A percentile compares a stretch with the other conserved stretches of the same genome.
Evolutionary conservation across 2,888 invertebrate species (phyloP).

Genomic region (Venustoraphidia nigricollis): DNA sequence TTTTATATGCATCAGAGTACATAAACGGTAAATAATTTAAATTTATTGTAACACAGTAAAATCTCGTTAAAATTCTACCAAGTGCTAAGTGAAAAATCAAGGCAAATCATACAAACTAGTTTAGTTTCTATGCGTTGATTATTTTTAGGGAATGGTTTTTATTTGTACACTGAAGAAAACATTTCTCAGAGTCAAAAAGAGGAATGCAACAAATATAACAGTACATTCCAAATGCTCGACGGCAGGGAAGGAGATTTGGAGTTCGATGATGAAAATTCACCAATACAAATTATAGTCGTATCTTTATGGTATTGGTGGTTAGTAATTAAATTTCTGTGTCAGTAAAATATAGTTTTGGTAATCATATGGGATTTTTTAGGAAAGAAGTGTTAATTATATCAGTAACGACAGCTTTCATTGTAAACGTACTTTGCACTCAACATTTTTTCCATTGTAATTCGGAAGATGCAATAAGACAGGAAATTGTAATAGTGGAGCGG

Average conservation of each 20-base stretch:
- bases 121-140: too few species aligned
- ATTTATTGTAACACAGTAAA: background rate
- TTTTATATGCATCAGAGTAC: slow-evolving; percentile 56
- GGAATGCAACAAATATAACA: slow-evolving; percentile 21
- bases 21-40: slow-evolving; percentile 37
- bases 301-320: slow-evolving; percentile 69
- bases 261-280: slow-evolving; percentile 40
- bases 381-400: slow-evolving; percentile 67
- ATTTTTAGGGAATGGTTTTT: slow-evolving; percentile 55
- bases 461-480: slow-evolving; percentile 10
- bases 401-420: slow-evolving; percentile 50
- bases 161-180: slow-evolving; percentile 46
- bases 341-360: too few species aligned
- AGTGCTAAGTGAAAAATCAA: too few species aligned
- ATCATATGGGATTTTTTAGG: slow-evolving; percentile 27
- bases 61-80: background rate
- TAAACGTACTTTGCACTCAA: slow-evolving; percentile 48
- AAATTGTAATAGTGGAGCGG: slow-evolving; percentile 28
- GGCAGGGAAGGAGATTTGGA: slow-evolving; percentile 2
- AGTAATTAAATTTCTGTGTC: slow-evolving; percentile 13
- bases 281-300: slow-evolving; percentile 52
- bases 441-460: slow-evolving; percentile 2
- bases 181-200: slow-evolving; percentile 32
- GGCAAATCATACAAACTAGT: too few species aligned
- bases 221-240: background rate